Base-by-base conservation (phyloP, 2,797 vertebrate species). In the Sebastiscus albofasciatus region DNA sequence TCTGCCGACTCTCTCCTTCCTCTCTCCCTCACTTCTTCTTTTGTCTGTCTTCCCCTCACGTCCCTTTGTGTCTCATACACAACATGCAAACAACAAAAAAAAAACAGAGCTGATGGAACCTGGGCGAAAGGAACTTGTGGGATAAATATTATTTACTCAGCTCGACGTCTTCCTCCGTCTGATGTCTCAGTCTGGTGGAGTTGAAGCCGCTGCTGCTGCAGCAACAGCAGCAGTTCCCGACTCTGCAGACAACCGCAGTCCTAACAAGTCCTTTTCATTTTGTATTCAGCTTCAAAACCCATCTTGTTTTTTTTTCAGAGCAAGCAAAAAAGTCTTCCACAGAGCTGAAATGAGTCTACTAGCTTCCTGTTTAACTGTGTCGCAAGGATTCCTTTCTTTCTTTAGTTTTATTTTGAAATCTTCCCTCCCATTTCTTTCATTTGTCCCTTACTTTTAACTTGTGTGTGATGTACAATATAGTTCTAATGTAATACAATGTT, bases 1-100 rank as follows among this genome's bases (percentile, higher is more conserved):
- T 89, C 71, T 62, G 34, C 81, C 13, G 27, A 59, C 73, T 81
- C 77, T 70, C 72, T 31, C 73, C 69, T 70, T 65, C 55, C 39
- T 60, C 68, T 65, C 66, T 74, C 59, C 1, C 52, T 60, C 55
- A 3, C 60, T 56, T 77, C 56, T 61, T 6, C 52, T 72, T 67
- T 80, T 77, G 31, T 79, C 71, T 10, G 27, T 60, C 20, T 27
- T 56, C 55, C 11, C 36, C 22, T 34, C 5, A 1, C 20, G 4
- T 76, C 8, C 55, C 36, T 69, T 60, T 75, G 20, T 46, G 22
- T 24, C 42, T 75, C 54, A 2, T 13, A 31, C 46, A 49, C 46
- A 76, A 58, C 64, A 61, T 9, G 29, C 34, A 56, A 56, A 76
- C 56, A 66, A 22, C 18, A 29, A 72, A 76, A 55, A 55, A 49